These are phyloP conservation scores for Coryphaenoides rupestris DNA, from an alignment of 2,113 vertebrate genomes.

Conservation along the genomic window DNA sequence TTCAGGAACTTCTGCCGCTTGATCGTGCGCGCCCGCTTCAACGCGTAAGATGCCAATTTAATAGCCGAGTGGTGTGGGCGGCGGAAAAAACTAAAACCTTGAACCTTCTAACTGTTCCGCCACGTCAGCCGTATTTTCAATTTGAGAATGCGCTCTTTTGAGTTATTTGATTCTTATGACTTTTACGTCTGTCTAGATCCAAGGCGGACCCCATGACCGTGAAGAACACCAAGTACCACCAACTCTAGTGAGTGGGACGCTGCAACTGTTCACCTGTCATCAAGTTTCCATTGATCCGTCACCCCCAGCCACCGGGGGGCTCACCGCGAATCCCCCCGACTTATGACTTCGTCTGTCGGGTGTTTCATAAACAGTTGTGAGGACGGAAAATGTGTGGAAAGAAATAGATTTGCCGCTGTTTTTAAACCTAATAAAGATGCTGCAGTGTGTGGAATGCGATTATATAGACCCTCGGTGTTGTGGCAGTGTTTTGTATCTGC, in stretches of 20 bases:
- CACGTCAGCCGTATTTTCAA: too few relatives aligned
- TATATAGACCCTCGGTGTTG: too few relatives aligned
- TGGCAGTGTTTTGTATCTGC: too few relatives aligned
- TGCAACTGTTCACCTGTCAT: conserved; percentile 42
- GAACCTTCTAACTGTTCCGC: too few relatives aligned
- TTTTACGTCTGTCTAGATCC: conserved; percentile 75
- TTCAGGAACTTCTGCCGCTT: conserved; percentile 94
- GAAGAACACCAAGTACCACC: conserved; percentile 98
- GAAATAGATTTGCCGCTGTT: conserved; percentile 35
- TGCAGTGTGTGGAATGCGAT: conserved; percentile 26
- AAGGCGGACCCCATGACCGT: conserved; percentile 98
- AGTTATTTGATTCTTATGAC: neutral
- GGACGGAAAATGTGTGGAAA: conserved; percentile 25
- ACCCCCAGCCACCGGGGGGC: too few relatives aligned
- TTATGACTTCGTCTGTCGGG: conserved; percentile 27
- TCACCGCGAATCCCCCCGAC: conserved; percentile 15
- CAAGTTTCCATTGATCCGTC: conserved; percentile 29
- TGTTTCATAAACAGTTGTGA: conserved; percentile 15
- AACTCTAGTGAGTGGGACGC: conserved; percentile 91
- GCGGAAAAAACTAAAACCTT: too few relatives aligned
- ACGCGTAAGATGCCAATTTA: conserved; percentile 77
- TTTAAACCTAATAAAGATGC: conserved; percentile 41
- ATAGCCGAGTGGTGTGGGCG: too few relatives aligned
- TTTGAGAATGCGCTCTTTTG: neutral
- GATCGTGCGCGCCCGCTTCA: conserved; percentile 96